phyloP scores from a whole-genome alignment of 2,888 invertebrate genomes.

The Cephus pygmeus region DNA sequence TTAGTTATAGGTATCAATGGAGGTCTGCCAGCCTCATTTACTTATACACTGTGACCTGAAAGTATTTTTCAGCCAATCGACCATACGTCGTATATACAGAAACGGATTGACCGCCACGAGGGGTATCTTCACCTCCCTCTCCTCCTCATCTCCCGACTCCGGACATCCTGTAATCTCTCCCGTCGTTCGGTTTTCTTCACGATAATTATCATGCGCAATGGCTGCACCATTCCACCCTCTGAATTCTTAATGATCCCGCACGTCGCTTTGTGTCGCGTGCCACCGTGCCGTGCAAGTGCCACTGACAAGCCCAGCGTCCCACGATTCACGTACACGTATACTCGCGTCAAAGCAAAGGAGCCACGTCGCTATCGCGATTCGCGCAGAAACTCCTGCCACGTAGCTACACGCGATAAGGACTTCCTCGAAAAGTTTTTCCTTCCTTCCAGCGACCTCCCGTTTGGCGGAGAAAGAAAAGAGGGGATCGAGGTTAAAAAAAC shows the following conservation, averaged over 20 bases:
- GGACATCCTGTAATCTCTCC: conserved; percentile 57
- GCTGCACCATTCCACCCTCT: conserved; percentile 40
- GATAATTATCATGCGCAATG: conserved; percentile 51
- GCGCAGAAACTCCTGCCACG: background rate
- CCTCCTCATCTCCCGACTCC: conserved; percentile 38
- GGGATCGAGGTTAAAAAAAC: background rate
- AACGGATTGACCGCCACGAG: background rate
- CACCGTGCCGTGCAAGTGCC: conserved; percentile 23
- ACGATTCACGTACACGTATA: background rate
- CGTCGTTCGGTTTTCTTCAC: conserved; percentile 34
- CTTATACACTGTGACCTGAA: too few species aligned
- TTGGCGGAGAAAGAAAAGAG: background rate
- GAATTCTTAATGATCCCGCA: conserved; percentile 50
- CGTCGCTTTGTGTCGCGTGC: conserved; percentile 49
- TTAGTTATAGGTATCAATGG: too few species aligned
- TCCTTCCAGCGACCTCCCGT: conserved; percentile 11
- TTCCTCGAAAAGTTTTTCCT: background rate
- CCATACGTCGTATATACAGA: background rate
- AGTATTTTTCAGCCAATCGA: background rate
- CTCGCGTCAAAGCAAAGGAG: background rate
- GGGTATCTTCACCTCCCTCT: background rate
- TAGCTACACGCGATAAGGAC: background rate
- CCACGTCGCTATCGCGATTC: background rate
- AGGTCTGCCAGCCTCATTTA: too few species aligned
- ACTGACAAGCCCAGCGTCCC: background rate